These are phyloP conservation scores for Stenichneumon culpator DNA, from an alignment of 2,888 invertebrate genomes.

Conservation along the genomic window DNA sequence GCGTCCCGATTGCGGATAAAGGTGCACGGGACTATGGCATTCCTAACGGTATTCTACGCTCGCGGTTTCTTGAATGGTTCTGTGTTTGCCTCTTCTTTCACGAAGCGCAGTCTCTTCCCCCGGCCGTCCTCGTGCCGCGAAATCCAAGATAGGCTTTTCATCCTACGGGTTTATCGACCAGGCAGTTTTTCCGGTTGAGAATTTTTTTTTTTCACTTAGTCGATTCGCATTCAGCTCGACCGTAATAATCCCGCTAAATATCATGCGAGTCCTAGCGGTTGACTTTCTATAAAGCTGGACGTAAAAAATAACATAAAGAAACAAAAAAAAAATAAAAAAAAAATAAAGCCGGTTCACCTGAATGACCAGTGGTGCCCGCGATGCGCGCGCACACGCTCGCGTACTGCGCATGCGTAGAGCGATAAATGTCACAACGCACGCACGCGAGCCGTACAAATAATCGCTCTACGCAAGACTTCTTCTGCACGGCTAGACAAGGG, in stretches of 20 bases:
- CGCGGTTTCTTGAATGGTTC: constrained; percentile 72
- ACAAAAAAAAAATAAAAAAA: not conserved
- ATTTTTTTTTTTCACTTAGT: no score
- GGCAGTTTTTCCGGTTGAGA: no score
- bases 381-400: constrained; percentile 36
- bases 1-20: constrained; percentile 67
- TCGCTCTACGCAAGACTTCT: not conserved
- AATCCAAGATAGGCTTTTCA: not conserved
- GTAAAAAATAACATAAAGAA: constrained; percentile 2
- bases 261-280: not conserved
- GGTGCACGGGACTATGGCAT: constrained; percentile 73
- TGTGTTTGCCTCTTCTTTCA: constrained; percentile 60
- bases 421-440: constrained; percentile 78
- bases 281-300: constrained; percentile 76
- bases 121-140: not conserved
- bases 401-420: constrained; percentile 65
- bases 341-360: constrained; percentile 75
- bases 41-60: constrained; percentile 76
- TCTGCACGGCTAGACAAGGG: not conserved
- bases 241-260: not conserved
- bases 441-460: not conserved
- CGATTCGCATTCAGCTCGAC: no score
- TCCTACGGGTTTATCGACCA: not conserved
- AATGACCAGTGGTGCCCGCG: constrained; percentile 68
- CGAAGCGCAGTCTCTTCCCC: constrained; percentile 23